A percentile compares a stretch with the other conserved stretches of the same genome.
Evolutionary conservation across 2,113 vertebrate species (phyloP).

Genomic region (Gallinago paraguaiae): DNA sequence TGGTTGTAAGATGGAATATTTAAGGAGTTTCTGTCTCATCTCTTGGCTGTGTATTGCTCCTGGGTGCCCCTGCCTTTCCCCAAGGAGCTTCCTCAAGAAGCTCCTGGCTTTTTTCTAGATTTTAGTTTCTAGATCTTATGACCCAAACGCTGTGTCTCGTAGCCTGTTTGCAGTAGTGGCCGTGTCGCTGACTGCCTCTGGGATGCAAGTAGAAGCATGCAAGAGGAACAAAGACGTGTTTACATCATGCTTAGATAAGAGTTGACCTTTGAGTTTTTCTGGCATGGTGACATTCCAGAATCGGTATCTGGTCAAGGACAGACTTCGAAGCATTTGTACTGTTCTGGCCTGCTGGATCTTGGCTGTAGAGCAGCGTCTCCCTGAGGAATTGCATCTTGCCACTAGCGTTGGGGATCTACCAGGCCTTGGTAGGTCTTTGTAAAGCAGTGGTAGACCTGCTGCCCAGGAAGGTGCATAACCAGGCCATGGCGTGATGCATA

Average conservation of each 20-base stretch:
- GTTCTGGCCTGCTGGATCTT: background rate
- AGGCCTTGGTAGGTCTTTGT: background rate
- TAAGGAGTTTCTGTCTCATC: background rate
- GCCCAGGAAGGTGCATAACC: background rate
- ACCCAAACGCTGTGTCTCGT: fast-evolving
- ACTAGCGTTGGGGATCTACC: fast-evolving
- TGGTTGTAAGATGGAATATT: fast-evolving
- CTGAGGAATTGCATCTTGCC: background rate
- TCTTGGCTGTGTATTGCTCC: background rate
- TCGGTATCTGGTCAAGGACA: constrained; percentile 19
- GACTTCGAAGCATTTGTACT: background rate
- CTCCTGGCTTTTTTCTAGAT: background rate
- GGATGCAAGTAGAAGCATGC: background rate
- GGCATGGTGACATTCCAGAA: constrained; percentile 40
- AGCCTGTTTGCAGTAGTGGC: background rate
- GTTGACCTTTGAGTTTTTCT: constrained; percentile 62
- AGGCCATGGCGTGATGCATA: background rate
- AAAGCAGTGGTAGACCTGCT: background rate
- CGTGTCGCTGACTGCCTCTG: background rate
- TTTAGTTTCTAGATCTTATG: background rate
- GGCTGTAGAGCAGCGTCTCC: background rate
- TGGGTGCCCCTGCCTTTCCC: background rate
- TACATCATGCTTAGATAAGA: constrained; percentile 41
- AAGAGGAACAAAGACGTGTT: background rate
- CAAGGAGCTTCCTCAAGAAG: fast-evolving